These are phyloP conservation scores for Phorcus lineatus DNA, from an alignment of 2,888 invertebrate species.

Conservation along the genomic window DNA sequence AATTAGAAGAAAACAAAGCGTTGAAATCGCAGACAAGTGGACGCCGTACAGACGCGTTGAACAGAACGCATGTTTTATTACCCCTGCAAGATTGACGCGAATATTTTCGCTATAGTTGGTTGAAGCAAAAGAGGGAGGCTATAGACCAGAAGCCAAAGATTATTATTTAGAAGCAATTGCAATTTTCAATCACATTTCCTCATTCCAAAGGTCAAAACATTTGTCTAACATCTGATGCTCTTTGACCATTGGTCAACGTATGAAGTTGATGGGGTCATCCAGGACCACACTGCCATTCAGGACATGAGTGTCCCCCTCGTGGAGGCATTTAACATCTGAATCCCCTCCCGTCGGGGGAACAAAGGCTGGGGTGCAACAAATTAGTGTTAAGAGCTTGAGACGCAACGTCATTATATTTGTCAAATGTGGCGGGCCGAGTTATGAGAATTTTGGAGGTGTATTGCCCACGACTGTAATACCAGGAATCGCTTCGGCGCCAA, in stretches of 20 bases:
- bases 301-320: background rate
- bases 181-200: background rate
- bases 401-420: slow-evolving; percentile 23
- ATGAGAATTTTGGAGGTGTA: slow-evolving; percentile 15
- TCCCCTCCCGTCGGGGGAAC: background rate
- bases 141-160: background rate
- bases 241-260: slow-evolving; percentile 7
- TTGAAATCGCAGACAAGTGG: slow-evolving; percentile 24
- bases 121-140: background rate
- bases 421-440: slow-evolving; percentile 9
- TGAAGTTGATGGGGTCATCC: slow-evolving; percentile 6
- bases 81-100: slow-evolving; percentile 19
- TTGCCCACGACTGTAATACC: background rate
- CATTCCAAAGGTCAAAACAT: background rate
- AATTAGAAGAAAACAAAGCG: slow-evolving; percentile 32
- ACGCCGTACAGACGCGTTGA: slow-evolving; percentile 12
- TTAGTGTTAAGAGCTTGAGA: slow-evolving; percentile 18
- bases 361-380: slow-evolving; percentile 18
- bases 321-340: slow-evolving; percentile 17
- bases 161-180: background rate
- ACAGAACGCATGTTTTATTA: slow-evolving; percentile 26
- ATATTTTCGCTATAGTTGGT: background rate
- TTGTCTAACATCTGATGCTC: background rate
- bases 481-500: slow-evolving; percentile 7
- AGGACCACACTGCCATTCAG: background rate